Conservation (phyloP, 2,797 vertebrate genomes). For the Lerista edwardsae region DNA sequence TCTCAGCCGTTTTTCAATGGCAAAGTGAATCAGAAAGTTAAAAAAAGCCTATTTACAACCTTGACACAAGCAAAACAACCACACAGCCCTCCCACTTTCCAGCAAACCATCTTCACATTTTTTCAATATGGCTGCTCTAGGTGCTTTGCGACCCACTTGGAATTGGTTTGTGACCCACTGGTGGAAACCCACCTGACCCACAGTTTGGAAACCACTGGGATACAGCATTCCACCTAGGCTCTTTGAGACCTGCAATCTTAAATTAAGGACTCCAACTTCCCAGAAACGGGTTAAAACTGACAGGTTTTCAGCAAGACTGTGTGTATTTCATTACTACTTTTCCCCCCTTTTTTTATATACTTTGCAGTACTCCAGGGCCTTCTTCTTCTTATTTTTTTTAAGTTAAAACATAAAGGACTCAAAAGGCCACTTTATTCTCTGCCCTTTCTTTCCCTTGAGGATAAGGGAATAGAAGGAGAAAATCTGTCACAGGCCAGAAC, state of each 20-base stretch:
- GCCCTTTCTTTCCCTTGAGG: constrained; percentile 46
- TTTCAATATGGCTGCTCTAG: too few relatives aligned
- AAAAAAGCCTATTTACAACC: too few relatives aligned
- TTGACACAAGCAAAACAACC: too few relatives aligned
- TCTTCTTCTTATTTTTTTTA: constrained; percentile 17
- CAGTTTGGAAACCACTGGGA: too few relatives aligned
- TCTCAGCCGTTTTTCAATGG: too few relatives aligned
- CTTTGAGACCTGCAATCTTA: not conserved
- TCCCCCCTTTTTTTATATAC: not conserved
- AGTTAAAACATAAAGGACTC: constrained; percentile 41
- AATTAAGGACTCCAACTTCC: not conserved
- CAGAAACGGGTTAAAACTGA: constrained; percentile 12
- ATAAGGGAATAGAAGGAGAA: constrained; percentile 36
- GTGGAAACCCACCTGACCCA: too few relatives aligned
- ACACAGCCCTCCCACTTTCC: too few relatives aligned
- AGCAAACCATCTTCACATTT: too few relatives aligned
- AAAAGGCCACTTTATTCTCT: constrained; percentile 57
- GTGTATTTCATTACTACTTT: constrained; percentile 24
- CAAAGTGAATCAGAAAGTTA: too few relatives aligned
- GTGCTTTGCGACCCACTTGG: too few relatives aligned
- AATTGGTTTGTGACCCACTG: too few relatives aligned
- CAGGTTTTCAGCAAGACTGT: not conserved
- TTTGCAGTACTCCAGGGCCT: constrained; percentile 50
- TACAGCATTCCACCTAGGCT: not conserved
- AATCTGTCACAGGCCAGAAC: constrained; percentile 2